phyloP scores from a whole-genome alignment of 2,888 invertebrate species.

The Ornithoptera alexandrae region DNA sequence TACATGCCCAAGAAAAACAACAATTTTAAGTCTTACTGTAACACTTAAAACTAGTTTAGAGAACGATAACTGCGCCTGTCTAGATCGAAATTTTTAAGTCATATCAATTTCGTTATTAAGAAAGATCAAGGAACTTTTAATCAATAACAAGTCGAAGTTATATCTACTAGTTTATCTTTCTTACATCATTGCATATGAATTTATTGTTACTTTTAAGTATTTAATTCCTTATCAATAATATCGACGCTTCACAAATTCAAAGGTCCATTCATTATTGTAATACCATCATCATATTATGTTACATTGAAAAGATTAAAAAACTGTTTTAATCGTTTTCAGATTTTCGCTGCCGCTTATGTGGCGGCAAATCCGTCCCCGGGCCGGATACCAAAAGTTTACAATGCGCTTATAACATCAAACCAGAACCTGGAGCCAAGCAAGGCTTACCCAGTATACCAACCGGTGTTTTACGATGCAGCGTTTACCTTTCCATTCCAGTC shows the following conservation, averaged over 20 bases:
- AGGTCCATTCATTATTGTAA: background rate
- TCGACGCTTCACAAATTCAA: background rate
- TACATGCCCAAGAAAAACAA: conserved; percentile 63
- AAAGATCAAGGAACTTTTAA: conserved; percentile 3
- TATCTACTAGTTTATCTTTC: background rate
- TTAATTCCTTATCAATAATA: no score
- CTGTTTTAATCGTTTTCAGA: conserved; percentile 46
- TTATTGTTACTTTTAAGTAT: no score
- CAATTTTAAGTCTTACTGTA: conserved; percentile 55
- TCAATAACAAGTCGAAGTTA: background rate
- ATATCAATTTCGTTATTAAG: background rate
- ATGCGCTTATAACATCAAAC: conserved; percentile 88
- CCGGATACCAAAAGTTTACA: conserved; percentile 87
- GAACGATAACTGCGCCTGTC: conserved; percentile 13
- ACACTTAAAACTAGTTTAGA: conserved; percentile 58
- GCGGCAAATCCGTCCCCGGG: conserved; percentile 68
- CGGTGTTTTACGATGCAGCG: conserved; percentile 83
- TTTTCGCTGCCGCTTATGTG: conserved; percentile 47
- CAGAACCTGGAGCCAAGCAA: conserved; percentile 87
- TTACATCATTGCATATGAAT: background rate
- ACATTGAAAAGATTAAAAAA: background rate
- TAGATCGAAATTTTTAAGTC: conserved; percentile 32
- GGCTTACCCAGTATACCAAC: conserved; percentile 87
- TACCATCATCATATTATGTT: background rate
- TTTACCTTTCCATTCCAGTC: conserved; percentile 72